phyloP scores from a whole-genome alignment of 2,888 invertebrate species.

The Dusona sp. region DNA sequence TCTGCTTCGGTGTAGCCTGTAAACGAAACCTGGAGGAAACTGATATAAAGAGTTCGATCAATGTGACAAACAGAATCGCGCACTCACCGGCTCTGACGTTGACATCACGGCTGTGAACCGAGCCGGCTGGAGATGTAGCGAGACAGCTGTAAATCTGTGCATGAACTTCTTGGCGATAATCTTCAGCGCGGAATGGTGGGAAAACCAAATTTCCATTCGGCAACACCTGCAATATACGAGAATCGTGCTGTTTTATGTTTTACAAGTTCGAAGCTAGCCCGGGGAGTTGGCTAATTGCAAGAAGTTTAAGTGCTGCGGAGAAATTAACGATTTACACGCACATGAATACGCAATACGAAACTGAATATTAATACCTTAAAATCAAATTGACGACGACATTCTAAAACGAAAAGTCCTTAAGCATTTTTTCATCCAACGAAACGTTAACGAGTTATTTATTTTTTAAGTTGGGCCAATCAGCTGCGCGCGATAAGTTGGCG shows the following conservation, averaged over 20 bases:
- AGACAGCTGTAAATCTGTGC: conserved; percentile 97
- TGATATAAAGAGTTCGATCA: background rate
- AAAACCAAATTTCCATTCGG: conserved; percentile 97
- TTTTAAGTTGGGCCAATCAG: background rate
- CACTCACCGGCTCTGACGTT: conserved; percentile 97
- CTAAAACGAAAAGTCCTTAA: background rate
- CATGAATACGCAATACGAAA: background rate
- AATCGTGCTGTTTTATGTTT: conserved; percentile 34
- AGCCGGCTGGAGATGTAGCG: conserved; percentile 95
- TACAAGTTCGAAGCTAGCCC: background rate
- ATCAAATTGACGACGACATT: background rate
- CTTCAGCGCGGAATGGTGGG: conserved; percentile 97
- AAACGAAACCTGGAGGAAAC: conserved; percentile 45
- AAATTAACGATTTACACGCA: background rate
- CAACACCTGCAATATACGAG: conserved; percentile 87
- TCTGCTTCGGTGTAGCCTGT: conserved; percentile 13
- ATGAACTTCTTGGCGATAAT: conserved; percentile 97
- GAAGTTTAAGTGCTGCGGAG: no score
- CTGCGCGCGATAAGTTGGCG: background rate
- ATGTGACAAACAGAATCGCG: conserved; percentile 21
- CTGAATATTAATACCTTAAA: background rate
- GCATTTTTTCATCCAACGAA: background rate
- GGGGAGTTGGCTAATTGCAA: background rate
- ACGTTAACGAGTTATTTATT: background rate
- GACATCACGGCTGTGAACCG: conserved; percentile 96